A percentile compares a stretch with the other conserved stretches of the same genome.
Conservation (phyloP, 2,888 invertebrate species). For the Seladonia tumulorum region DNA sequence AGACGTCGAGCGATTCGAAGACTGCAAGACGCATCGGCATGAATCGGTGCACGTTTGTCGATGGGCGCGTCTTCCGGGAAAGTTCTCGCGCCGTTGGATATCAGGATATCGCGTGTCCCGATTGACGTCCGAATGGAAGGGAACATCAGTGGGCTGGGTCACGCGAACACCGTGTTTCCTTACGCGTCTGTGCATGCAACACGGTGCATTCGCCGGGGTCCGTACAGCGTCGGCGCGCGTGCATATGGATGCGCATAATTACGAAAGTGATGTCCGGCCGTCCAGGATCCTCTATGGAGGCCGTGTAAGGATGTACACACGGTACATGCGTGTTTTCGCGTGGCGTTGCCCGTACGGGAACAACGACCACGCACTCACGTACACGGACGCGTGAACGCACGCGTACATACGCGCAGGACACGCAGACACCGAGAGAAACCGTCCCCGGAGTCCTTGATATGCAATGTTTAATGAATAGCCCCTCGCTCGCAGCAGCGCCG, state of each 20-base stretch:
- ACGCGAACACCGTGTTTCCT: slow-evolving; percentile 64
- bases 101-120: slow-evolving; percentile 66
- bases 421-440: background rate
- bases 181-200: slow-evolving; percentile 63
- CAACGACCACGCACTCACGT: slow-evolving; percentile 26
- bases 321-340: slow-evolving; percentile 37
- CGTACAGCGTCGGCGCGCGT: slow-evolving; percentile 24
- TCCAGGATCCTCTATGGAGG: slow-evolving; percentile 44
- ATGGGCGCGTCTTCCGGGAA: slow-evolving; percentile 4
- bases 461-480: slow-evolving; percentile 59
- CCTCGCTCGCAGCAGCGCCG: background rate
- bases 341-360: slow-evolving; percentile 20
- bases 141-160: slow-evolving; percentile 54
- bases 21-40: background rate
- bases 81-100: slow-evolving; percentile 19
- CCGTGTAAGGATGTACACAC: slow-evolving; percentile 42
- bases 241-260: slow-evolving; percentile 73
- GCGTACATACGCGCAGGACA: background rate
- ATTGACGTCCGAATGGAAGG: slow-evolving; percentile 58
- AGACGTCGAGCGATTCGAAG: background rate
- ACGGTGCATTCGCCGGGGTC: slow-evolving; percentile 41
- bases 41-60: background rate
- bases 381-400: background rate
- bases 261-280: slow-evolving; percentile 63
- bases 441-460: slow-evolving; percentile 37